Evolutionary conservation across 2,888 invertebrate genomes (phyloP), one percentile per base, ranked within the genome.

Genomic region (Amiota communis): DNA sequence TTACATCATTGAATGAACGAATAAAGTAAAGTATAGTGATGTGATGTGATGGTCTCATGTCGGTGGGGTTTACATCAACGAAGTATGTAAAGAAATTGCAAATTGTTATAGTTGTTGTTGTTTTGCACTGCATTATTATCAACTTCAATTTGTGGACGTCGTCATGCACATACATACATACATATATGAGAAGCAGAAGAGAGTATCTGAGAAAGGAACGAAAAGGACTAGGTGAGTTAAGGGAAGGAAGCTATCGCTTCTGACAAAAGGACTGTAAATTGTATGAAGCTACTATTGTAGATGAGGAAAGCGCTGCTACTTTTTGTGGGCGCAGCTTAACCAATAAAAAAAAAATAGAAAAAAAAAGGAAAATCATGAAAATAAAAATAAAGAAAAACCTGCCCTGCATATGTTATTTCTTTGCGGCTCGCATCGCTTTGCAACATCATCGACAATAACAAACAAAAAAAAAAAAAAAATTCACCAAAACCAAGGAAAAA

Each of bases 51-150:
- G 53, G 23, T 12, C n/a, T 69, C 8, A 23, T 12, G 12, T 9
- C 9, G 17, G 59, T 1, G 20, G 15, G 49, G 23, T 65, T 74
- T 72, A 74, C 72, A 72, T 72, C 74, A 74, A 65, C n/a, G 57
- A 15, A 65, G 8, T 46, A 48, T 23, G 61, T 23, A 83, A 86
- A 82, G 82, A 81, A 84, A 86, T 83, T 85, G 83, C 84, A 68
- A 63, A 36, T 71, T 71, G 53, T 69, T 56, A 15, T 51, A 36
- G 61, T 48, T 65, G 67, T 67, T 51, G 23, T 51, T 67, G 23
- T 67, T 51, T 53, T 53, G 20, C 15, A 84, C 86, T 84, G 83
- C 83, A 86, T 84, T 84, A 84, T 84, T 84, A 84, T 86, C 83
- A 84, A 86, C 86, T 86, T 82, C 85, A 85, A 86, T 86, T 86